Base-by-base conservation (phyloP, 2,888 invertebrate genomes). In the Hylaea fasciaria region DNA sequence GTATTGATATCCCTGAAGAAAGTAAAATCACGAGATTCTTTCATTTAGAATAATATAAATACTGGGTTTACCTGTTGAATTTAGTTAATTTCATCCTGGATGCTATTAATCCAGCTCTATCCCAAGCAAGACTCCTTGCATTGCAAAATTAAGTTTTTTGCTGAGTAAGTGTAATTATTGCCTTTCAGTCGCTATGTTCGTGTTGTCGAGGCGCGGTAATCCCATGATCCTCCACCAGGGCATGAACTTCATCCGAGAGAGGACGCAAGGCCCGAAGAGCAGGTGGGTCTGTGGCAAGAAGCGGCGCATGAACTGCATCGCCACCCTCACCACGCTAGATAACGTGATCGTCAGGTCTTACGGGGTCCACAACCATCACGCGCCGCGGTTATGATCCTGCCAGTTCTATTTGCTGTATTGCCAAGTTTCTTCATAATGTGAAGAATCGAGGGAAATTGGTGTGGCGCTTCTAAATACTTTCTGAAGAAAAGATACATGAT, bases 231-330 rank as follows among this genome's bases (percentile, higher is more conserved):
- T 86, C 37, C 79, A 81, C 64, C 78, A 82, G 29, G 86, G 85
- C 54, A 75, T 77, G 62, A 84, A 86, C 73, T 89, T 87, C 74
- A 88, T 84, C 58, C 74, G 76, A 48, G 87, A 89, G 71, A 74
- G 83, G 55, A 71, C 77, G 0, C 67, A 77, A 22, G 84, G 82
- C 1, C 65, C 62, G 5, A 75, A 79, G 41, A 81, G 79, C 29
- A 73, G 88, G 57, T 89, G 89, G 89, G 89, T 88, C 17, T 89
- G 89, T 71, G 83, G 87, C 1, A 80, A 78, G 62, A 87, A 87
- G 66, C 74, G 89, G 41, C 67, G 87, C 11, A 63, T 72, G 62
- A 83, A 84, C 62, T 89, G 89, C 63, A 77, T 76, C 29, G 88
- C 88, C 0, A 77, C 83, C 0, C 39, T 89, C 40, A 88, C 87